Percentiles rank a stretch among this genome's conserved stretches.
These are phyloP conservation scores for Ceratotherium simum DNA, from an alignment of 2,113 vertebrate species.

Conservation along the genomic window DNA sequence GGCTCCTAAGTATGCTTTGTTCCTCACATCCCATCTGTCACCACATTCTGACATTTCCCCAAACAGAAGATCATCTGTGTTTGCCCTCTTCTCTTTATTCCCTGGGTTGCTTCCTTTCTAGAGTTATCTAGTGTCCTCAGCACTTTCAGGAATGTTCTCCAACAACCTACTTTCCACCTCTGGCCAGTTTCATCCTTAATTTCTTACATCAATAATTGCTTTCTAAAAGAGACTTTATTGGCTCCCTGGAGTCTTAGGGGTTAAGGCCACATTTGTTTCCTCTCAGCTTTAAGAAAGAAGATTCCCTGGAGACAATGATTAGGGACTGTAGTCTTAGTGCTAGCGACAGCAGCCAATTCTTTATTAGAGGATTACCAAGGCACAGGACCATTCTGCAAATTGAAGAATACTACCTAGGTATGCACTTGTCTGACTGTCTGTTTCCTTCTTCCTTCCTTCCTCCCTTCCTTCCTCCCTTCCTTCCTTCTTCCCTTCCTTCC, in stretches of 20 bases:
- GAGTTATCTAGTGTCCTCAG: constrained; percentile 40
- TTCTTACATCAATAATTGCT: background rate
- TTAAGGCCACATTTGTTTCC: constrained; percentile 32
- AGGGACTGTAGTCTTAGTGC: background rate
- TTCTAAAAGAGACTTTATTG: constrained; percentile 20
- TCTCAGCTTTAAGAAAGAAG: background rate
- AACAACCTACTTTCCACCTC: constrained; percentile 17
- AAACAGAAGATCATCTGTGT: constrained; percentile 68
- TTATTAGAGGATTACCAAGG: background rate
- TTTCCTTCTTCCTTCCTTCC: no score
- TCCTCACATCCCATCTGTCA: constrained; percentile 69
- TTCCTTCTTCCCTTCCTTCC: background rate
- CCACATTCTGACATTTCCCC: constrained; percentile 71
- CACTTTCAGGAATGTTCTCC: constrained; percentile 54
- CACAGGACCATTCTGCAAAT: background rate
- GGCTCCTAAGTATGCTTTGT: constrained; percentile 65
- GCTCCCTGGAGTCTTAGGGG: background rate
- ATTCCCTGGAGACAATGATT: background rate
- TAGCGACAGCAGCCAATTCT: background rate
- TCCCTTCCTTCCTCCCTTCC: rapidly evolving
- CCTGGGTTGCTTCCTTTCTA: constrained; percentile 24
- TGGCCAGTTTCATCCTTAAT: constrained; percentile 1
- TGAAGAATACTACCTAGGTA: background rate
- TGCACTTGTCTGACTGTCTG: background rate
- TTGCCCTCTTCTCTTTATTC: constrained; percentile 70